Evolutionary conservation across 2,113 vertebrate genomes (phyloP), one percentile per base, ranked within the genome.

Genomic region (Chionodraco myersi): DNA sequence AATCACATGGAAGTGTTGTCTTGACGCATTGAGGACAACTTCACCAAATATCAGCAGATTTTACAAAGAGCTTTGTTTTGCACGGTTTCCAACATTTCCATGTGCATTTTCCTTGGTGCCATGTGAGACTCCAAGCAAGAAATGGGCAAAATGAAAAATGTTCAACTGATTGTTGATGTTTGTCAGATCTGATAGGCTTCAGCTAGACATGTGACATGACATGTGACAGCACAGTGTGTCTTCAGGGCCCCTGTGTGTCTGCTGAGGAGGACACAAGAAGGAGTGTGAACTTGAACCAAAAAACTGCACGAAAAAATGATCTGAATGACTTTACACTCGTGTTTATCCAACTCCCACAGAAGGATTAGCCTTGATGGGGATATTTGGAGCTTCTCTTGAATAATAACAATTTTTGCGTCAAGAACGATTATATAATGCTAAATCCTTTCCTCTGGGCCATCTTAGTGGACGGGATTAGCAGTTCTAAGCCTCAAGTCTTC

Each of bases 341-440:
- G 26, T 41, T 63, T 79, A 21, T 56, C 63, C 30, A 67, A 53
- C 51, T 75, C 64, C 60, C 57, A 56, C 72, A 45, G 66, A 18
- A 13, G 64, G 79, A 83, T 86, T 70, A 88, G 59, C 44, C 47
- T 66, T 51, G 80, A 66, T 80, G 62, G 82, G 45, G 61, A 85
- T 86, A 48, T 85, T 79, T 67, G 72, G 30, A 36, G 16, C 6
- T 8, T 9, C 71, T 62, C 56, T 41, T 62, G 67, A 80, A 72
- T 78, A 63, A 62, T 54, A 59, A 47, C 6, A 13, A 10, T 4
- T n/a, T 79, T 69, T 53, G 76, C 49, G 51, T 67, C 15, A 60
- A 69, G 63, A 53, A 53, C 63, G 63, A 73, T 80, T 85, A 85
- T 66, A 64, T 58, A 71, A 84, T 47, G 11, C 14, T 75, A 72